phyloP scores from a whole-genome alignment of 2,113 vertebrate genomes.

The Tragelaphus imberbis region DNA sequence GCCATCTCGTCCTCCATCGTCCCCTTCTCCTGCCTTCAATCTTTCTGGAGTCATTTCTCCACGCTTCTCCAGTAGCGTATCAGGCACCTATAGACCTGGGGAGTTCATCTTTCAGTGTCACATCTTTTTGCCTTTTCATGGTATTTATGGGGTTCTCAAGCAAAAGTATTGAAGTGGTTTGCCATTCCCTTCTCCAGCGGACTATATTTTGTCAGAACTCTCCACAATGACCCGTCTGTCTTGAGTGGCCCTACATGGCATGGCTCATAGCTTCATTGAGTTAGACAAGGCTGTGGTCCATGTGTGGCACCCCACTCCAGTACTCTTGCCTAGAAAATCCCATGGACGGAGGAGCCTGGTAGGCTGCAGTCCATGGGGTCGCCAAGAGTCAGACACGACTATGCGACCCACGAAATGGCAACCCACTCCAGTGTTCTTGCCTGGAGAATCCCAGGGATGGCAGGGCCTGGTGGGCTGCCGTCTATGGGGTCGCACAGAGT shows the following conservation, averaged over 20 bases:
- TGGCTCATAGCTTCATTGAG: background rate
- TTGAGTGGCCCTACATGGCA: background rate
- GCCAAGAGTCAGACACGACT: no score
- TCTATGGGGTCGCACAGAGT: no score
- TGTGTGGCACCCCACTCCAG: background rate
- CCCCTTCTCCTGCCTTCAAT: background rate
- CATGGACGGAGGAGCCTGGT: no score
- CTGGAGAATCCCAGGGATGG: no score
- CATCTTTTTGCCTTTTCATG: background rate
- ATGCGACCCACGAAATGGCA: no score
- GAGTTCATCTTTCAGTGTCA: background rate
- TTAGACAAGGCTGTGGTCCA: background rate
- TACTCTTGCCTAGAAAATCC: no score
- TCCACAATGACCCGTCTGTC: rapidly evolving
- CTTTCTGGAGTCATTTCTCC: background rate
- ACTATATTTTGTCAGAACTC: background rate
- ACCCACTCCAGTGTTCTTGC: no score
- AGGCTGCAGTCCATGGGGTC: no score
- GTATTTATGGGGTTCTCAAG: background rate
- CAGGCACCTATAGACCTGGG: background rate
- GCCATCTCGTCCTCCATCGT: rapidly evolving
- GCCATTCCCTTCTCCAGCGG: background rate
- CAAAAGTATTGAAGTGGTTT: background rate
- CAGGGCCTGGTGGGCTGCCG: no score
- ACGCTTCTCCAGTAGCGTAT: background rate